Percentiles rank a stretch among this genome's conserved stretches.
These are phyloP conservation scores for Oophaga pumilio DNA, from an alignment of 2,113 vertebrate species.

Conservation along the genomic window DNA sequence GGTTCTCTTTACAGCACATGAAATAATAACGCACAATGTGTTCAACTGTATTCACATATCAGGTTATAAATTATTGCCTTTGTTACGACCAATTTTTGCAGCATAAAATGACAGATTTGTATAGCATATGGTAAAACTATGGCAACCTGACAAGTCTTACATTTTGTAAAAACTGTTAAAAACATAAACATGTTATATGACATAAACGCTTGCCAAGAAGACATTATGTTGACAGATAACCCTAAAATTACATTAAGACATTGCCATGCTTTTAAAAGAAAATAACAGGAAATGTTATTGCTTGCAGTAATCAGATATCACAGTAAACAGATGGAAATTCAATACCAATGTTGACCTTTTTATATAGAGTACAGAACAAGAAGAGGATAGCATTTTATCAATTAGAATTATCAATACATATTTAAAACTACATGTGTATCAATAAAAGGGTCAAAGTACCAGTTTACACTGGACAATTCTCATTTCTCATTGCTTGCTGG, in stretches of 20 bases:
- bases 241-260: constrained; percentile 23
- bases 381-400: neutral
- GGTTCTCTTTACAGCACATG: no score
- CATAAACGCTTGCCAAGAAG: constrained; percentile 11
- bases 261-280: neutral
- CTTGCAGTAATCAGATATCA: constrained; percentile 10
- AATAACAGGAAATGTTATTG: constrained; percentile 23
- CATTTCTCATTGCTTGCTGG: neutral
- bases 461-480: neutral
- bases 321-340: constrained; percentile 25
- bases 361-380: neutral
- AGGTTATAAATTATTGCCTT: neutral
- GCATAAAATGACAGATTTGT: neutral
- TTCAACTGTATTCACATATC: neutral
- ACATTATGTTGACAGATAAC: neutral
- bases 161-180: constrained; percentile 20
- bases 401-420: neutral
- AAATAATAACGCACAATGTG: neutral
- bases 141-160: constrained; percentile 13
- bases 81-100: neutral
- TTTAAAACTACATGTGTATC: neutral
- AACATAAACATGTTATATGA: constrained; percentile 17
- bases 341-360: constrained; percentile 28
- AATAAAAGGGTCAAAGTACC: neutral
- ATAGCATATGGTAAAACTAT: constrained; percentile 11